Conservation (phyloP, 2,888 invertebrate species). For the Antitype chi region DNA sequence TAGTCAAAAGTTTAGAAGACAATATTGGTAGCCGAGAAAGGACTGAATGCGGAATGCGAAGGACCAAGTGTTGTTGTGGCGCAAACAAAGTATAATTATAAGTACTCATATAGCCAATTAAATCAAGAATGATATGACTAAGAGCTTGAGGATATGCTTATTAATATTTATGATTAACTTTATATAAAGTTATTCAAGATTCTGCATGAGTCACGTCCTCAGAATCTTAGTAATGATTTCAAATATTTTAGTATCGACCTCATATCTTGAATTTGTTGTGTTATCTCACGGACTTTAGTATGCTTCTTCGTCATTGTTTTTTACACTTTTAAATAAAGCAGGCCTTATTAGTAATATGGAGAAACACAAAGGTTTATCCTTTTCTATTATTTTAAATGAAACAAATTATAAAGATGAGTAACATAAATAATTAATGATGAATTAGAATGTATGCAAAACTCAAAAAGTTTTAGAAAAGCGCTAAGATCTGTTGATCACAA, state of each 20-base stretch:
- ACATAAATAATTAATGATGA: background rate
- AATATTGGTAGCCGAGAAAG: background rate
- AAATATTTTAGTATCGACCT: constrained; percentile 52
- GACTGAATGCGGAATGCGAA: background rate
- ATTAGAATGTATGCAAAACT: background rate
- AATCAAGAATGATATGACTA: constrained; percentile 40
- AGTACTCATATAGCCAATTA: constrained; percentile 2
- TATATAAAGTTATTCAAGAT: constrained; percentile 55
- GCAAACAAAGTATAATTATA: constrained; percentile 15
- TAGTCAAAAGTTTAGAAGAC: background rate
- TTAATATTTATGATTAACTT: constrained; percentile 57
- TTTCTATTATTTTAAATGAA: background rate
- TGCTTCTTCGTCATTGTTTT: constrained; percentile 11
- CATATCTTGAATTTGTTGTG: constrained; percentile 29
- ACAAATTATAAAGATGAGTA: background rate
- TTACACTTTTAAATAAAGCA: constrained; percentile 7
- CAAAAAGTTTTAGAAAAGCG: background rate
- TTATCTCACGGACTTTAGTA: constrained; percentile 12
- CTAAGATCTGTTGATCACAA: background rate
- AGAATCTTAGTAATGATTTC: constrained; percentile 60
- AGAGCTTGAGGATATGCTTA: constrained; percentile 42
- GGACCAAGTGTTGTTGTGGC: background rate
- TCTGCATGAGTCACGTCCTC: constrained; percentile 64
- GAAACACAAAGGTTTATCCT: background rate
- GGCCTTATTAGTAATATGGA: constrained; percentile 8